phyloP scores from a whole-genome alignment of 2,888 invertebrate species.

The Clusia tigrina region DNA sequence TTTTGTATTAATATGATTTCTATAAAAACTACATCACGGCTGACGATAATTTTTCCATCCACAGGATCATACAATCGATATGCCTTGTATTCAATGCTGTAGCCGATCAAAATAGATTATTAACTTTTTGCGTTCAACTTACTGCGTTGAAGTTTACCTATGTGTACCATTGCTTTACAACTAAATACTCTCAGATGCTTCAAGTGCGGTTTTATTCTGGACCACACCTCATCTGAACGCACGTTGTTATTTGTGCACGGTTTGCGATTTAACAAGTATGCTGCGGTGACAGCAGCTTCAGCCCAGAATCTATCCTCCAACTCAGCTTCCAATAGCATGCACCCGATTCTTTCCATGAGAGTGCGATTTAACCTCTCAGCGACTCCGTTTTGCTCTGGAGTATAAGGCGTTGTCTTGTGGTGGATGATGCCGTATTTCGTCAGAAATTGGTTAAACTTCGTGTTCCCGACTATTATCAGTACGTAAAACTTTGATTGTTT shows the following conservation, averaged over 20 bases:
- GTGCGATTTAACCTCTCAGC: constrained; percentile 5
- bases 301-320: constrained; percentile 4
- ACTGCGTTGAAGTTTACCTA: constrained; percentile 10
- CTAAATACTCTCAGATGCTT: constrained; percentile 14
- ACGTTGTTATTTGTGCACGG: background rate
- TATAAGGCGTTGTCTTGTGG: background rate
- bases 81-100: constrained; percentile 19
- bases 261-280: constrained; percentile 11
- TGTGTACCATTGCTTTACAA: constrained; percentile 15
- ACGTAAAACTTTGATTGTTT: background rate
- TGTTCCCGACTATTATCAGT: background rate
- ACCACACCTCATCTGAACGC: background rate
- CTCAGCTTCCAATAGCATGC: background rate
- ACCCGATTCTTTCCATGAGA: background rate
- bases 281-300: constrained; percentile 8
- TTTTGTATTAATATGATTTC: background rate
- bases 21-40: background rate
- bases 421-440: background rate
- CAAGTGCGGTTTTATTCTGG: background rate
- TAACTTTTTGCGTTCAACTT: constrained; percentile 17
- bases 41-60: background rate
- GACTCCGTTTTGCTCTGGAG: background rate
- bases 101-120: constrained; percentile 3
- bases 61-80: background rate
- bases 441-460: background rate